Percentiles rank a stretch among this genome's conserved stretches.
Evolutionary conservation across 2,797 vertebrate species (phyloP).

Genomic region (Otolemur crassicaudatus): DNA sequence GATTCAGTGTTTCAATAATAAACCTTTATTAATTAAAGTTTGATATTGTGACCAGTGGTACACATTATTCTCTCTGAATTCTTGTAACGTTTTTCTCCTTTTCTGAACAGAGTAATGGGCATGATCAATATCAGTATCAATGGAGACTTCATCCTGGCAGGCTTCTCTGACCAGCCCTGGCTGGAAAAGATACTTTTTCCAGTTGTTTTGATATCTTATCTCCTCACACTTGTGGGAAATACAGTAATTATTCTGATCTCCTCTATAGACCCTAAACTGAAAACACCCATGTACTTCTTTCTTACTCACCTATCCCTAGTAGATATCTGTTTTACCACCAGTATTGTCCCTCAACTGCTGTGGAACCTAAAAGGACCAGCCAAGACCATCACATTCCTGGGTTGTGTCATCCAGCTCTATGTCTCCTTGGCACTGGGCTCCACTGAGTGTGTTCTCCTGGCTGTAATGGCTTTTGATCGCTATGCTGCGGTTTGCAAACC

Average conservation of each 20-base stretch:
- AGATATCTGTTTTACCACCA: conserved; percentile 64
- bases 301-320: conserved; percentile 63
- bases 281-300: conserved; percentile 66
- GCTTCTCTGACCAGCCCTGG: conserved; percentile 47
- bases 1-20: not conserved
- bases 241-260: conserved; percentile 58
- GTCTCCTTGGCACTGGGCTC: conserved; percentile 49
- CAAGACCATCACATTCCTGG: conserved; percentile 26
- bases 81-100: not conserved
- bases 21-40: not conserved
- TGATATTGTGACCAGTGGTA: not conserved
- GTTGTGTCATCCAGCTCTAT: conserved; percentile 55
- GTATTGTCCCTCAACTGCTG: conserved; percentile 59
- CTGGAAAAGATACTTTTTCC: conserved; percentile 62
- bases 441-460: conserved; percentile 59
- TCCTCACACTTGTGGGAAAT: conserved; percentile 62
- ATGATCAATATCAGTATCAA: not conserved
- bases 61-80: not conserved
- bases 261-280: conserved; percentile 50
- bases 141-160: conserved; percentile 12
- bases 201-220: conserved; percentile 36
- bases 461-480: conserved; percentile 64
- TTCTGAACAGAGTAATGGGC: not conserved
- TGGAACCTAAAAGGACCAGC: conserved; percentile 61
- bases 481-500: conserved; percentile 55